phyloP scores from a whole-genome alignment of 2,888 invertebrate species.

The Drymonia ruficornis region DNA sequence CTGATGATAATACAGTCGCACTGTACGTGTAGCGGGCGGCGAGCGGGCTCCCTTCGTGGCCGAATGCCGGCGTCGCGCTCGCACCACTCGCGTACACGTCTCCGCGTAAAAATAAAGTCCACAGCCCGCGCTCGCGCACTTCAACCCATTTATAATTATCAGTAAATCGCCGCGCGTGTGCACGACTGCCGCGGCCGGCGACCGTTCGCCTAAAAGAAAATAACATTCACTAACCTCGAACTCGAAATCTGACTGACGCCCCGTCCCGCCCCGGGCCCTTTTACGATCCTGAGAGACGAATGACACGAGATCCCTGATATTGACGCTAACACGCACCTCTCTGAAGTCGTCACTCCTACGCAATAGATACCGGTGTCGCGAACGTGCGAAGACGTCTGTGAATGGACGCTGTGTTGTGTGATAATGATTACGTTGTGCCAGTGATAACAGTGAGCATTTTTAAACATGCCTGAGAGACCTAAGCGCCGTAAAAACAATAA shows the following conservation, averaged over 20 bases:
- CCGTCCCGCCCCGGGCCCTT: constrained; percentile 64
- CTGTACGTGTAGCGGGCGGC: constrained; percentile 60
- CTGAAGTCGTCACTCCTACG: constrained; percentile 65
- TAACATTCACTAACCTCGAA: constrained; percentile 62
- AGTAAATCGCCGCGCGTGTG: constrained; percentile 81
- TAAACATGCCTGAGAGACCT: constrained; percentile 74
- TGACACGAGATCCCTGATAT: constrained; percentile 58
- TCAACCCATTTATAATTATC: constrained; percentile 83
- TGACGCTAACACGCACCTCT: constrained; percentile 48
- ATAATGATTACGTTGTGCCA: constrained; percentile 62
- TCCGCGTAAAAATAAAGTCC: constrained; percentile 84
- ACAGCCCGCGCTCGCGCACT: constrained; percentile 79
- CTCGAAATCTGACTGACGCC: constrained; percentile 46
- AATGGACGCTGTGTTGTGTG: constrained; percentile 62
- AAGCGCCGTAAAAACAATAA: constrained; percentile 78
- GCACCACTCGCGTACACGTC: constrained; percentile 77
- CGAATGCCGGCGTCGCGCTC: constrained; percentile 65
- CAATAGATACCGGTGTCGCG: constrained; percentile 63
- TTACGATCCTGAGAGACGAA: constrained; percentile 44
- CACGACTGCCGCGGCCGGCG: constrained; percentile 76
- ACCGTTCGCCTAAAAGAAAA: constrained; percentile 73
- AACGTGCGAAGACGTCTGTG: constrained; percentile 53
- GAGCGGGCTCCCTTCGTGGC: constrained; percentile 68
- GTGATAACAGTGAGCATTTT: constrained; percentile 69
- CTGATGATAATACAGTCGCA: constrained; percentile 67